Percentiles rank a stretch among this genome's conserved stretches.
These are phyloP conservation scores for Nymphalis urticae DNA, from an alignment of 2,888 invertebrate genomes.

Conservation along the genomic window DNA sequence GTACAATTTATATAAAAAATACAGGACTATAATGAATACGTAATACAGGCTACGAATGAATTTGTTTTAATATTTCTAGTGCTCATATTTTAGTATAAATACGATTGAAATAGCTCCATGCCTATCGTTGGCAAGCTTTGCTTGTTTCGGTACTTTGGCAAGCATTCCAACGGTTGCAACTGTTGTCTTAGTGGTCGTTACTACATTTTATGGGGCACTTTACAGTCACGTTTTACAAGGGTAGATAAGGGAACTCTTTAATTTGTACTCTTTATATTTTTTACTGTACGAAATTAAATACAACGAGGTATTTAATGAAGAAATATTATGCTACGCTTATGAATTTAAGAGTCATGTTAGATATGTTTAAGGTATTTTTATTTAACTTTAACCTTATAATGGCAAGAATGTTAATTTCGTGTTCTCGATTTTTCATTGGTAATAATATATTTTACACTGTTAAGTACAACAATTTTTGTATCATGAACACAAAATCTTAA, in stretches of 20 bases:
- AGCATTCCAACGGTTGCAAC: constrained; percentile 23
- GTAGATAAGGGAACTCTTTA: constrained; percentile 8
- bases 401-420: no score
- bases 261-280: constrained; percentile 8
- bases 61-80: not conserved
- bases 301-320: not conserved
- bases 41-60: no score
- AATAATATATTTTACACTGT: no score
- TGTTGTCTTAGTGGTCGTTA: constrained; percentile 33
- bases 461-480: no score
- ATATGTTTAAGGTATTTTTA: no score
- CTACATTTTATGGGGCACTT: constrained; percentile 32
- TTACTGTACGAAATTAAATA: not conserved
- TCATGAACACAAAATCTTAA: no score
- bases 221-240: constrained; percentile 18
- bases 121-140: constrained; percentile 27
- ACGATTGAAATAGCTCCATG: constrained; percentile 1
- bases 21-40: no score
- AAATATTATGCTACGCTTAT: not conserved
- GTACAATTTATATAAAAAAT: no score
- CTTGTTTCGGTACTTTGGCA: constrained; percentile 35
- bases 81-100: not conserved
- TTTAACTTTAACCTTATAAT: no score
- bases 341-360: not conserved
- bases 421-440: no score